Conservation (phyloP, 1,140 invertebrate species). For the Diorhabda elongata region DNA sequence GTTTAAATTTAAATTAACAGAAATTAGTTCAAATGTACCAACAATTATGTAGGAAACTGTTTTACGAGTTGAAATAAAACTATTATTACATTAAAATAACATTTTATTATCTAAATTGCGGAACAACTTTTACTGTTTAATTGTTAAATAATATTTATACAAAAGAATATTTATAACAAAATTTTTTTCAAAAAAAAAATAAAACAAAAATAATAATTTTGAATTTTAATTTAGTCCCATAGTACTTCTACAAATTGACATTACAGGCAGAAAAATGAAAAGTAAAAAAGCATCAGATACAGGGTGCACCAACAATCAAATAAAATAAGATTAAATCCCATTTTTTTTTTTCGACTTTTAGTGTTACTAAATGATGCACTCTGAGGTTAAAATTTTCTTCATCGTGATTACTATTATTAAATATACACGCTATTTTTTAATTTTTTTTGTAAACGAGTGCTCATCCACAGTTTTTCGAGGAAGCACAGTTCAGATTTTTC, state of each 20-base stretch:
- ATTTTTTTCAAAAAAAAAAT: conserved; percentile 13
- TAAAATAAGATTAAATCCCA: neutral
- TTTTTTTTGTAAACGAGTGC: conserved; percentile 14
- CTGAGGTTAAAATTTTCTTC: neutral
- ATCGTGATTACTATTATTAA: neutral
- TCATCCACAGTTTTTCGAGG: conserved; percentile 23
- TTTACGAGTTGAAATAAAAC: no score
- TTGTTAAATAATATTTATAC: conserved; percentile 25
- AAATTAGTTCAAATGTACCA: no score
- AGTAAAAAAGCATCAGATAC: neutral
- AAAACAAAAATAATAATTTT: conserved; percentile 17
- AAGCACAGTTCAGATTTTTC: conserved; percentile 30
- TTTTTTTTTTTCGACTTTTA: neutral
- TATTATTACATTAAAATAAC: conserved; percentile 31
- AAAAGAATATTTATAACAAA: conserved; percentile 17
- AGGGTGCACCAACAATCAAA: neutral
- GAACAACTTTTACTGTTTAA: conserved; percentile 34
- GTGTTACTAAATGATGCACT: neutral
- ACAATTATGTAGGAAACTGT: no score
- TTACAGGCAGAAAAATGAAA: conserved; percentile 5
- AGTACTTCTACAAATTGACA: conserved; percentile 8
- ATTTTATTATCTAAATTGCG: conserved; percentile 38
- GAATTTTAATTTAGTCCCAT: conserved; percentile 7
- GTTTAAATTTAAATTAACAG: no score
- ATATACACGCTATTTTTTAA: neutral